Conservation (phyloP, 2,797 vertebrate genomes). For the Esox lucius region DNA sequence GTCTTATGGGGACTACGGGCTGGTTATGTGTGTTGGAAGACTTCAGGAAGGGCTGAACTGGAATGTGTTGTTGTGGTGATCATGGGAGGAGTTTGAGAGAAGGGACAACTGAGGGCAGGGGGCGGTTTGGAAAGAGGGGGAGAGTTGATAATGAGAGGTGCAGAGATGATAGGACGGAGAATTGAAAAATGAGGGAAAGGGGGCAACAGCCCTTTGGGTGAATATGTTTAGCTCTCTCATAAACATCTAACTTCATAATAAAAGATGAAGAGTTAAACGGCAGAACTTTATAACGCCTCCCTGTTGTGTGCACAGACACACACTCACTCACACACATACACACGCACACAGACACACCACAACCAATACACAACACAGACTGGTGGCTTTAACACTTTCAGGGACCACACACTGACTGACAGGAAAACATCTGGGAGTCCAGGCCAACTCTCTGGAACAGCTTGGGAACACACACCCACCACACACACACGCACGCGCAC, state of each 20-base stretch:
- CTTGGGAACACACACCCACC: background rate
- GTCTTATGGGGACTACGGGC: background rate
- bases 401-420: slow-evolving; percentile 70
- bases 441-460: slow-evolving; percentile 31
- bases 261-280: slow-evolving; percentile 60
- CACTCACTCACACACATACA: slow-evolving; percentile 28
- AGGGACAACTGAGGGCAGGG: background rate
- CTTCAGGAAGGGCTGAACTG: background rate
- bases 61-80: background rate
- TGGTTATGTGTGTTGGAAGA: background rate
- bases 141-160: background rate
- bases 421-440: slow-evolving; percentile 17
- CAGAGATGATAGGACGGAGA: slow-evolving; percentile 20
- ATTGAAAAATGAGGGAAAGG: slow-evolving; percentile 36
- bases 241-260: slow-evolving; percentile 71
- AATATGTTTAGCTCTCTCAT: slow-evolving; percentile 59
- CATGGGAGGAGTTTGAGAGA: background rate
- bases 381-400: slow-evolving; percentile 65
- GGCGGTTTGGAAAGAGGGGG: background rate
- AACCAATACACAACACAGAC: slow-evolving; percentile 54
- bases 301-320: slow-evolving; percentile 27
- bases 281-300: slow-evolving; percentile 55
- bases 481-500: slow-evolving; percentile 10
- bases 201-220: slow-evolving; percentile 43
- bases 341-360: slow-evolving; percentile 55